phyloP scores from a whole-genome alignment of 2,797 vertebrate species.

The Coilia nasus region DNA sequence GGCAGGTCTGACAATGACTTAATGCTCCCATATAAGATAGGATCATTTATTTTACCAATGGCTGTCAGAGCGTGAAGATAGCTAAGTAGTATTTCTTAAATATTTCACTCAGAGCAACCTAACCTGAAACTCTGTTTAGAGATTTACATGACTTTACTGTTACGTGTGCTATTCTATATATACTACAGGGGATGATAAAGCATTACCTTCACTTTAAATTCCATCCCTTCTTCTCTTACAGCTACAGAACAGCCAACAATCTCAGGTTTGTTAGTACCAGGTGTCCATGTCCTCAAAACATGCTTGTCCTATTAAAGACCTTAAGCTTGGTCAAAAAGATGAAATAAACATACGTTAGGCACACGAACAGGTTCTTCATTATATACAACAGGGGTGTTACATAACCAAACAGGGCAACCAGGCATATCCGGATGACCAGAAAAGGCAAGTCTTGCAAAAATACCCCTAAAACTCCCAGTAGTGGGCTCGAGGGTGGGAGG shows the following conservation, averaged over 20 bases:
- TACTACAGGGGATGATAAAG: neutral
- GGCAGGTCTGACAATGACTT: neutral
- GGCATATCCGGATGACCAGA: slow-evolving; percentile 72
- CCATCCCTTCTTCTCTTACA: neutral
- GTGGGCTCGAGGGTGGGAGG: slow-evolving; percentile 69
- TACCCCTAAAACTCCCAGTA: slow-evolving; percentile 65
- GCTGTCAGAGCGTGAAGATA: neutral
- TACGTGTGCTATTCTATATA: neutral
- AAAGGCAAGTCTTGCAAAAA: slow-evolving; percentile 83
- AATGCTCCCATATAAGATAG: neutral
- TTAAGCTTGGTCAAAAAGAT: slow-evolving; percentile 71
- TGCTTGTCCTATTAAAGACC: slow-evolving; percentile 65
- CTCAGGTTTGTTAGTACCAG: neutral
- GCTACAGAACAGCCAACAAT: neutral
- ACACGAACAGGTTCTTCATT: slow-evolving; percentile 78
- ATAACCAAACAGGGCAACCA: slow-evolving; percentile 70
- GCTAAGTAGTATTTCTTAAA: neutral
- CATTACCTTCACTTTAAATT: neutral
- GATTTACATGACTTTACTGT: neutral
- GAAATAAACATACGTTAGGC: slow-evolving; percentile 78
- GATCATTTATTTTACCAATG: neutral
- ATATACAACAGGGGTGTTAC: slow-evolving; percentile 77
- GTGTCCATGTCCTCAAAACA: slow-evolving; percentile 67
- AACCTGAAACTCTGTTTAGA: neutral
- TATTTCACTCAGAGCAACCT: neutral